phyloP scores from a whole-genome alignment of 2,888 invertebrate genomes.

The Phorcus lineatus region DNA sequence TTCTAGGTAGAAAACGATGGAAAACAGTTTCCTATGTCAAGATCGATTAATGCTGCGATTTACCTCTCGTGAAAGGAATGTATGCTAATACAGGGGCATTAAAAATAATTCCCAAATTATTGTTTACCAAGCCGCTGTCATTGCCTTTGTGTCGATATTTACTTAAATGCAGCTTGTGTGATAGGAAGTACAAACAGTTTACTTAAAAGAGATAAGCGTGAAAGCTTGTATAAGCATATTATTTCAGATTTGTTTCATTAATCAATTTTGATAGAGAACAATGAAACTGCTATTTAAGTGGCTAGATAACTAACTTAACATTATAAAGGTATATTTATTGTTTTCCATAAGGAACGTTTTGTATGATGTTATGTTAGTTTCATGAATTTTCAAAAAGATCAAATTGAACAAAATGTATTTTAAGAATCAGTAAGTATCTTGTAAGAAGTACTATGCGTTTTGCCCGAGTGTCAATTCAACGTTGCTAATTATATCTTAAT shows the following conservation, averaged over 20 bases:
- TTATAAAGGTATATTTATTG: too few relatives aligned
- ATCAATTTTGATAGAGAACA: neutral
- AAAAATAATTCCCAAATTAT: slow-evolving; percentile 7
- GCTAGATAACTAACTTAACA: too few relatives aligned
- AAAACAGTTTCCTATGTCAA: neutral
- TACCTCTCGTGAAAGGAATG: neutral
- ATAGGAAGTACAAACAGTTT: neutral
- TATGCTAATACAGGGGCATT: neutral
- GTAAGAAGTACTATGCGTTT: too few relatives aligned
- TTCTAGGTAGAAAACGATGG: neutral
- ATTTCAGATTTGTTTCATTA: neutral
- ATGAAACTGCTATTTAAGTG: too few relatives aligned
- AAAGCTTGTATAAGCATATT: slow-evolving; percentile 5
- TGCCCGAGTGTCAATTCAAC: too few relatives aligned
- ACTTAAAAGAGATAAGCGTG: neutral
- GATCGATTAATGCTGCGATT: neutral
- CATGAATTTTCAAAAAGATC: too few relatives aligned
- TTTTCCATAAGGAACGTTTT: too few relatives aligned
- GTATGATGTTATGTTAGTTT: too few relatives aligned
- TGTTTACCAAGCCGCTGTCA: neutral
- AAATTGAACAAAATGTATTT: too few relatives aligned
- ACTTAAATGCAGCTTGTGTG: neutral
- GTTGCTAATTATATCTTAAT: too few relatives aligned
- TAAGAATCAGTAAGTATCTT: too few relatives aligned
- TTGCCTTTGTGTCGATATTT: neutral